Evolutionary conservation across 2,797 vertebrate species (phyloP).

Genomic region (Molossus alvarezi): DNA sequence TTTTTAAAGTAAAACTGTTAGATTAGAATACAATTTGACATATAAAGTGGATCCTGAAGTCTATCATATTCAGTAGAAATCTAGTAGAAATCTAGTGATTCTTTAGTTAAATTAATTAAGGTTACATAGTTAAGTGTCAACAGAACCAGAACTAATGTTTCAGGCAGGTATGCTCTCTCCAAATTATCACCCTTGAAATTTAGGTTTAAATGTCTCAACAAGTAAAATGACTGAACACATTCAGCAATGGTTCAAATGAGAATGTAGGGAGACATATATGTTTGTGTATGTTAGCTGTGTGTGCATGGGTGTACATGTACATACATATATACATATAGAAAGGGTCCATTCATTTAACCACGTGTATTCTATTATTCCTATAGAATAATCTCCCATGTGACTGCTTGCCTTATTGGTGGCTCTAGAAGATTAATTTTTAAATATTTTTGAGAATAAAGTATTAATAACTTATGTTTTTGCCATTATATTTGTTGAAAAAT

Average conservation of each 20-base stretch:
- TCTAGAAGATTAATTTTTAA: neutral
- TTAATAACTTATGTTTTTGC: neutral
- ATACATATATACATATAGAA: neutral
- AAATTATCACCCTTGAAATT: neutral
- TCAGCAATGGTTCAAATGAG: neutral
- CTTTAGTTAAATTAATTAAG: slow-evolving; percentile 40
- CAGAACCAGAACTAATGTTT: neutral
- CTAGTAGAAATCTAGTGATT: neutral
- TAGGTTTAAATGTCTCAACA: neutral
- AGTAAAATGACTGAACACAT: neutral
- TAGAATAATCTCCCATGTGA: neutral
- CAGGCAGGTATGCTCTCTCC: neutral
- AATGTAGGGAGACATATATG: neutral
- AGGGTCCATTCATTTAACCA: neutral
- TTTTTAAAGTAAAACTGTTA: neutral
- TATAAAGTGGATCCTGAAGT: neutral
- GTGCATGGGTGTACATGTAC: neutral
- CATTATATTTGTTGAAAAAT: neutral
- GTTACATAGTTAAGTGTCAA: neutral
- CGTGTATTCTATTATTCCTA: neutral
- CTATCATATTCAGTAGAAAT: neutral
- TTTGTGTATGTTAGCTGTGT: neutral
- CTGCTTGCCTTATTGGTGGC: neutral
- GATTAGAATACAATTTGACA: neutral
- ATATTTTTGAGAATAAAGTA: neutral